Evolutionary conservation across 37 sponge, comb jelly and placozoan genomes (phyloP), one percentile per base, ranked within the genome.

Genomic region (Cliona cf. orientalis): DNA sequence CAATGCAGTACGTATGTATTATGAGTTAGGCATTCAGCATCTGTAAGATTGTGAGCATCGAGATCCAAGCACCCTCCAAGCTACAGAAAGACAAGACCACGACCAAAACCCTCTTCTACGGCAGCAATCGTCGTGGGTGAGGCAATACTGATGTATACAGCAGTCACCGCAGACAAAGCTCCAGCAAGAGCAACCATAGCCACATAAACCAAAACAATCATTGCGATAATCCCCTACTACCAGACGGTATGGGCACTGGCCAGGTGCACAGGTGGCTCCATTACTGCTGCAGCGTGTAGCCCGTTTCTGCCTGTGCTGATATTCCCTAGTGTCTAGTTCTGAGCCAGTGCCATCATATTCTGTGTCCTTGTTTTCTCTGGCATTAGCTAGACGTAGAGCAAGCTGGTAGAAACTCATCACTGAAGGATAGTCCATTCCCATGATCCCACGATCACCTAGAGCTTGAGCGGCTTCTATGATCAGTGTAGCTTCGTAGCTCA

Each of bases 131-230:
- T 71, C 71, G 29, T 71, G 71, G 2, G 3, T 41, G 2, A 38
- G 46, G 9, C 71, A 71, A 3, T 41, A 38, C 11, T 71, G 3
- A 41, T 71, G 56, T 1, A 74, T 33, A 37, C 74, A 74, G 22
- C 74, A 74, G 58, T 74, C 58, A 57, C 74, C 74, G 55, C 74
- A 74, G 1, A 74, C 37, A 19, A 74, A 74, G 19, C 1, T 6
- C 77, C 77, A 76, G 31, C 77, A 76, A 3, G 42, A 31, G 42
- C 77, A 76, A 26, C 43, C 43, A 9, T 37, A 29, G n/a, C 77
- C 77, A 76, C 77, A 76, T 63, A 76, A 61, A 9, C 77, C 77
- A 59, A 76, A 58, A 43, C 77, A 76, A 35, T 22, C 4, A 35
- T 22, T 76, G 61, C 29, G 23, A 61, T 23, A 5, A 5, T 28